A percentile compares a stretch with the other conserved stretches of the same genome.
These are phyloP conservation scores for Pyrocoelia pectoralis DNA, from an alignment of 2,888 invertebrate genomes.

Conservation along the genomic window DNA sequence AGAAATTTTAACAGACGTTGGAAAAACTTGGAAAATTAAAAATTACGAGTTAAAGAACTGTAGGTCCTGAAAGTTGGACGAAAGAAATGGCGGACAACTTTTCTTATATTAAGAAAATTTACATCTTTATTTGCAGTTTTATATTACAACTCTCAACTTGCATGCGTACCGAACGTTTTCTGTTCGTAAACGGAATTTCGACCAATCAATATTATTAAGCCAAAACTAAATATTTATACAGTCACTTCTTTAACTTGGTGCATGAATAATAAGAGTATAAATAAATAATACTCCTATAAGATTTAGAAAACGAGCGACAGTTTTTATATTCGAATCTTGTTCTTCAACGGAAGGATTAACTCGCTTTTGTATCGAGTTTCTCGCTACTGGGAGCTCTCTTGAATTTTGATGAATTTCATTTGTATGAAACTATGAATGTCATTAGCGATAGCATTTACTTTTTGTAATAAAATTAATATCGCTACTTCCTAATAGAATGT, in stretches of 20 bases:
- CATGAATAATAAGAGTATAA: constrained; percentile 39
- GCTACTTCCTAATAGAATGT: not conserved
- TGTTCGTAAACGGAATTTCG: constrained; percentile 37
- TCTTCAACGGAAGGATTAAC: constrained; percentile 44
- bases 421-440: constrained; percentile 34
- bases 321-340: constrained; percentile 43
- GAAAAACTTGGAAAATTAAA: constrained; percentile 42
- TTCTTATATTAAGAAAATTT: constrained; percentile 41
- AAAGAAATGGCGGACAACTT: constrained; percentile 35
- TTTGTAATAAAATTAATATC: constrained; percentile 5
- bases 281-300: constrained; percentile 39
- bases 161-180: constrained; percentile 33
- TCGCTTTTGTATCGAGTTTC: constrained; percentile 39
- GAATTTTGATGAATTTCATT: constrained; percentile 43
- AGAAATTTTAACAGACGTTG: constrained; percentile 39
- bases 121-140: constrained; percentile 43
- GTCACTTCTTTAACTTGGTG: constrained; percentile 26
- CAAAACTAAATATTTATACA: constrained; percentile 39
- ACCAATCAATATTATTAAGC: constrained; percentile 29
- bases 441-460: constrained; percentile 23
- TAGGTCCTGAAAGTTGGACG: constrained; percentile 37
- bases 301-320: constrained; percentile 37
- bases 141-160: constrained; percentile 39
- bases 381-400: constrained; percentile 36
- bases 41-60: constrained; percentile 43